Conservation (phyloP, 2,797 vertebrate species). For the Chiroxiphia lanceolata region DNA sequence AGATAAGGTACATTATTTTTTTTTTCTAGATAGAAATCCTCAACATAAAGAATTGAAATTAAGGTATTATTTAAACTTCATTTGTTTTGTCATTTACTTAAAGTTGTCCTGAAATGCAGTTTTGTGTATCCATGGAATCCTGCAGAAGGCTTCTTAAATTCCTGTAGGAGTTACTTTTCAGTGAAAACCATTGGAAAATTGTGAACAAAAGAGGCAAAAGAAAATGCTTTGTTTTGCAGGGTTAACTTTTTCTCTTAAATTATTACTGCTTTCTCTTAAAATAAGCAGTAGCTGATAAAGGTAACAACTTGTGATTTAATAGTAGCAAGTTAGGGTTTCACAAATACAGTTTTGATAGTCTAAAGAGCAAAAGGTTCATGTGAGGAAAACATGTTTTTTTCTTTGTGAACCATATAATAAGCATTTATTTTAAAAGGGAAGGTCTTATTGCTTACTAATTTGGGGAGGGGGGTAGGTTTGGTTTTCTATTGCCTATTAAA, state of each 20-base stretch:
- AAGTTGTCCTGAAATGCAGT: neutral
- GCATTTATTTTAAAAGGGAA: neutral
- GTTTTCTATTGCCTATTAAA: neutral
- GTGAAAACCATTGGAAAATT: conserved; percentile 2
- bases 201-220: conserved; percentile 16
- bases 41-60: neutral
- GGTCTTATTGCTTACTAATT: conserved; percentile 38
- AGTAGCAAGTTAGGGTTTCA: neutral
- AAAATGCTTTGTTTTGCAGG: conserved; percentile 4
- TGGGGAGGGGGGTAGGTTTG: neutral
- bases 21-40: neutral
- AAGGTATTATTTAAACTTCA: neutral
- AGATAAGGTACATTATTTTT: neutral
- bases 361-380: neutral
- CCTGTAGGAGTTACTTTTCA: neutral
- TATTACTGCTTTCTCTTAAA: neutral
- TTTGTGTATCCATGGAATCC: neutral
- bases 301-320: neutral
- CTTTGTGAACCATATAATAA: neutral
- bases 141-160: neutral
- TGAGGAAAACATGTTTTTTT: neutral
- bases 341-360: neutral
- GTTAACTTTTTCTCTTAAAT: neutral
- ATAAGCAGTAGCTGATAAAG: neutral
- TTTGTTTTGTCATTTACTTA: conserved; percentile 28